phyloP scores from a whole-genome alignment of 2,113 vertebrate genomes.

The Anguilla japonica region DNA sequence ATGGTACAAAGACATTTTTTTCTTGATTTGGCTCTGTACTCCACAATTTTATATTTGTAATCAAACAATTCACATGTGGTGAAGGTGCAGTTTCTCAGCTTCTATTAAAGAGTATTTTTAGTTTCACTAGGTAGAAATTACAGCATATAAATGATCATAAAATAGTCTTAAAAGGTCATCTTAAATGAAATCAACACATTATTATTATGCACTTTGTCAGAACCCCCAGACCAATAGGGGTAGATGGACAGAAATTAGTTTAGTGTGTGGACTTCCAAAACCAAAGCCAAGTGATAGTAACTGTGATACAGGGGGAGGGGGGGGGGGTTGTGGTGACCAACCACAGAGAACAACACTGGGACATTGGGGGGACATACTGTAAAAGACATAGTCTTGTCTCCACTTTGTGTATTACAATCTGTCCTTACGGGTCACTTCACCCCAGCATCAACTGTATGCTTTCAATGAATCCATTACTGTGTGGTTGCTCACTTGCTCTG shows the following conservation, averaged over 20 bases:
- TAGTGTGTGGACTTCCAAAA: background rate
- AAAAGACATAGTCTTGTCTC: background rate
- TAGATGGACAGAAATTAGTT: background rate
- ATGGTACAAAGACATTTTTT: too few relatives aligned
- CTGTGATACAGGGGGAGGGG: background rate
- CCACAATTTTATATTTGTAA: too few relatives aligned
- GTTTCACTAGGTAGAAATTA: too few relatives aligned
- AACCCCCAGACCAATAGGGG: too few relatives aligned
- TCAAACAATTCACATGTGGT: too few relatives aligned
- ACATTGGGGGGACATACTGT: background rate
- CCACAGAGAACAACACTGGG: background rate
- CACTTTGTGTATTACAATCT: background rate
- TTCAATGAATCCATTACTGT: background rate
- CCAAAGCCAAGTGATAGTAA: background rate
- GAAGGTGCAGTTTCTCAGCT: too few relatives aligned
- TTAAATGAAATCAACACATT: too few relatives aligned
- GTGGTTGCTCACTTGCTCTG: background rate
- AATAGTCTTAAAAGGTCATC: too few relatives aligned
- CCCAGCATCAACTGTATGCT: background rate
- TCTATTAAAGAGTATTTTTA: too few relatives aligned
- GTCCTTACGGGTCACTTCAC: background rate
- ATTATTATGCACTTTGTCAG: too few relatives aligned
- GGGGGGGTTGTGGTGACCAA: background rate
- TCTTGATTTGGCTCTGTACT: too few relatives aligned
- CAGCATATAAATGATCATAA: too few relatives aligned